Percentiles rank a stretch among this genome's conserved stretches.
phyloP scores from a whole-genome alignment of 2,113 vertebrate genomes.

The Carassius gibelio region DNA sequence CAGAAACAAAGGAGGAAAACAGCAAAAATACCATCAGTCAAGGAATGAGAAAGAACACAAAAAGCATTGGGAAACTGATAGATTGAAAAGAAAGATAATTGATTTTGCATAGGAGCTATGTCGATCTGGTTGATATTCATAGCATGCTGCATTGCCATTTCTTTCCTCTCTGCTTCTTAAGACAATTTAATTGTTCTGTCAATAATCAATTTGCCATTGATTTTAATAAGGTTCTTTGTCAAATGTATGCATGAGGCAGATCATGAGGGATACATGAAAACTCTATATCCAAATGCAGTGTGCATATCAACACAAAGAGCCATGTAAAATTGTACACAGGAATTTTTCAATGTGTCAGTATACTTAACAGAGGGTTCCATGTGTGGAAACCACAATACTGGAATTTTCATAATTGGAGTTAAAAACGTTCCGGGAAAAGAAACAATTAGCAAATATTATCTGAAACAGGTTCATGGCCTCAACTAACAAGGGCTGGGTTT shows the following conservation, averaged over 20 bases:
- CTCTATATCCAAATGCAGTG: not conserved
- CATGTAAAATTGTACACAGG: not conserved
- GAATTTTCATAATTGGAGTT: not conserved
- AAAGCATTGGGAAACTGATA: not conserved
- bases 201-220: constrained; percentile 47
- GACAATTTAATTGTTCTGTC: constrained; percentile 44
- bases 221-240: constrained; percentile 51
- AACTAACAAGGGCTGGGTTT: not conserved
- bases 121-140: constrained; percentile 36
- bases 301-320: not conserved
- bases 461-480: constrained; percentile 14
- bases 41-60: not conserved
- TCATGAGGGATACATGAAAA: not conserved
- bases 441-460: constrained; percentile 12
- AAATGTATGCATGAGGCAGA: constrained; percentile 19
- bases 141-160: constrained; percentile 17
- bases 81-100: not conserved
- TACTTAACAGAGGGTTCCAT: not conserved
- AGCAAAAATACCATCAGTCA: too few relatives aligned
- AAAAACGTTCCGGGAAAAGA: not conserved
- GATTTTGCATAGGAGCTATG: not conserved
- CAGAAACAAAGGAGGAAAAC: not conserved
- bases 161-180: constrained; percentile 24
- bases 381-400: not conserved
- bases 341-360: not conserved